Evolutionary conservation across 2,888 invertebrate species (phyloP).

Genomic region (Hirtodrosophila histrioides): DNA sequence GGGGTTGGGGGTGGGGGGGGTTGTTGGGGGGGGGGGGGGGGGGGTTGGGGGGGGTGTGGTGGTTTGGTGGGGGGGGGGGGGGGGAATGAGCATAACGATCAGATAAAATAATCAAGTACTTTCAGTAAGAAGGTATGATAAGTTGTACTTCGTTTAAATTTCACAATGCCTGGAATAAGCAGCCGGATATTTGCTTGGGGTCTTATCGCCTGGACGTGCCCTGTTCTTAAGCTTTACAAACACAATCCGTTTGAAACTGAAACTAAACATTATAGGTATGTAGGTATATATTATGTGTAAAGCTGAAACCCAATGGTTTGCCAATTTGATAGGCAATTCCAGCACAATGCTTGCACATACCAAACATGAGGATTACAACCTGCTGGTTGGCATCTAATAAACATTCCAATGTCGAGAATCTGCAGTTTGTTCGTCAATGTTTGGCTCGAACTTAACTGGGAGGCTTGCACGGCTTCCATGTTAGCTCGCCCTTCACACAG

Average conservation of each 20-base stretch:
- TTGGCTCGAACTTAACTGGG: slow-evolving; percentile 21
- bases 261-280: neutral
- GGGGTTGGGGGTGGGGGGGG: no score
- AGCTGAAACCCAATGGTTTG: no score
- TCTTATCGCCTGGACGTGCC: no score
- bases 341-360: neutral
- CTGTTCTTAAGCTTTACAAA: neutral
- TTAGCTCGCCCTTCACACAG: slow-evolving; percentile 4
- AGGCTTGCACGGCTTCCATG: slow-evolving; percentile 5
- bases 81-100: no score
- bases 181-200: no score
- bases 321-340: neutral
- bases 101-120: no score
- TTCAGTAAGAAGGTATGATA: no score
- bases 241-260: slow-evolving; percentile 1
- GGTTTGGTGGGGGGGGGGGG: no score
- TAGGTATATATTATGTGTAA: neutral
- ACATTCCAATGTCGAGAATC: slow-evolving; percentile 22
- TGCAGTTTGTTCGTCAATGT: slow-evolving; percentile 40
- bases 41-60: no score
- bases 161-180: no score
- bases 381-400: slow-evolving; percentile 44
- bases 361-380: slow-evolving; percentile 17
- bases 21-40: no score
- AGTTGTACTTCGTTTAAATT: no score